Conservation (phyloP, 2,113 vertebrate genomes). For the Mellivora capensis region DNA sequence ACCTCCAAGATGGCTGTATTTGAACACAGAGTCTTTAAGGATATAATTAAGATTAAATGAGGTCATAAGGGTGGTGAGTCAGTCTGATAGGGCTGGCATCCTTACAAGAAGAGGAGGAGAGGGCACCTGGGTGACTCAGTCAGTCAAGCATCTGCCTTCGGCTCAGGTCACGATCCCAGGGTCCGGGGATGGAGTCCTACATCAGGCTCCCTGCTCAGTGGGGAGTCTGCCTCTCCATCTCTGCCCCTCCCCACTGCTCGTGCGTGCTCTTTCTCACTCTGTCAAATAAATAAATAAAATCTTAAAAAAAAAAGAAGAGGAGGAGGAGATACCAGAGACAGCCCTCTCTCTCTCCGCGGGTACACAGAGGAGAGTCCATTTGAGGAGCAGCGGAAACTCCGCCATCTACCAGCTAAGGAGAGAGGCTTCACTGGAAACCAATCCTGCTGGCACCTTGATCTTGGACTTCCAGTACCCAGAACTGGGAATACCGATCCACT, state of each 20-base stretch:
- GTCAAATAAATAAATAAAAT: too few species aligned
- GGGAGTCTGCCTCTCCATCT: not conserved
- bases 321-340: not conserved
- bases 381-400: not conserved
- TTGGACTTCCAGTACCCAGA: not conserved
- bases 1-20: not conserved
- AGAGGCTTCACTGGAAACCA: not conserved
- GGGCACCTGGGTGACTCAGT: not conserved
- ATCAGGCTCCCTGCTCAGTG: not conserved
- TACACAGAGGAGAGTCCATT: not conserved
- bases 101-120: not conserved
- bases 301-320: too few species aligned
- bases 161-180: not conserved
- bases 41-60: not conserved
- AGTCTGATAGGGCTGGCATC: not conserved
- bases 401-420: not conserved
- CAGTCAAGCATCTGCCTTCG: not conserved
- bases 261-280: too few species aligned
- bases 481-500: not conserved
- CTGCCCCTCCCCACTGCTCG: not conserved
- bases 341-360: not conserved
- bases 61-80: not conserved
- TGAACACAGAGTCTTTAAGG: not conserved
- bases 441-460: not conserved
- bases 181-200: not conserved